These are phyloP conservation scores for Biston betularia DNA, from an alignment of 2,888 invertebrate genomes.

Conservation along the genomic window DNA sequence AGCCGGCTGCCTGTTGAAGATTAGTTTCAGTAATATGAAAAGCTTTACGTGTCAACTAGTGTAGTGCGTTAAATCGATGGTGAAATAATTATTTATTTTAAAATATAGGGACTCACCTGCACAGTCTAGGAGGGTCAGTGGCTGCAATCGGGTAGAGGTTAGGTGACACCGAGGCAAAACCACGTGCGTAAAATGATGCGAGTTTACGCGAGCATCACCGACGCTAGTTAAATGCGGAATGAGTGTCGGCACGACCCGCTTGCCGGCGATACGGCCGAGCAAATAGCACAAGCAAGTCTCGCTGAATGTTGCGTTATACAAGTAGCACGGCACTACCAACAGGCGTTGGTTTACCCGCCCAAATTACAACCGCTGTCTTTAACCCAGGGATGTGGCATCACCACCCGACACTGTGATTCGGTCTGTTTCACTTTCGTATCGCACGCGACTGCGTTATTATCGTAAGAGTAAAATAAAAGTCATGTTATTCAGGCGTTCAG, in stretches of 20 bases:
- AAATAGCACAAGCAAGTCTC: conserved; percentile 52
- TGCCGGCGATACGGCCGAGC: conserved; percentile 28
- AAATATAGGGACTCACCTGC: conserved; percentile 31
- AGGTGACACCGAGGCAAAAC: conserved; percentile 66
- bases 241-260: conserved; percentile 49
- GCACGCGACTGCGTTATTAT: conserved; percentile 16
- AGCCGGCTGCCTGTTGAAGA: conserved; percentile 18
- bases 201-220: conserved; percentile 59
- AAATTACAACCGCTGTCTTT: conserved; percentile 13
- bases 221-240: conserved; percentile 75
- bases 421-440: conserved; percentile 13
- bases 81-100: not conserved
- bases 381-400: not conserved
- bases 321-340: not conserved
- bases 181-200: conserved; percentile 75
- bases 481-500: conserved; percentile 18
- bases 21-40: conserved; percentile 26
- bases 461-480: conserved; percentile 6
- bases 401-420: conserved; percentile 16
- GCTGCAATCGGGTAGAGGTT: conserved; percentile 57
- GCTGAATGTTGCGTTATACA: conserved; percentile 65
- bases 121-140: conserved; percentile 3
- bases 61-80: not conserved
- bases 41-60: conserved; percentile 27
- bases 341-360: conserved; percentile 20